Evolutionary conservation across 2,113 vertebrate genomes (phyloP), one percentile per base, ranked within the genome.

Genomic region (Morone chrysops): DNA sequence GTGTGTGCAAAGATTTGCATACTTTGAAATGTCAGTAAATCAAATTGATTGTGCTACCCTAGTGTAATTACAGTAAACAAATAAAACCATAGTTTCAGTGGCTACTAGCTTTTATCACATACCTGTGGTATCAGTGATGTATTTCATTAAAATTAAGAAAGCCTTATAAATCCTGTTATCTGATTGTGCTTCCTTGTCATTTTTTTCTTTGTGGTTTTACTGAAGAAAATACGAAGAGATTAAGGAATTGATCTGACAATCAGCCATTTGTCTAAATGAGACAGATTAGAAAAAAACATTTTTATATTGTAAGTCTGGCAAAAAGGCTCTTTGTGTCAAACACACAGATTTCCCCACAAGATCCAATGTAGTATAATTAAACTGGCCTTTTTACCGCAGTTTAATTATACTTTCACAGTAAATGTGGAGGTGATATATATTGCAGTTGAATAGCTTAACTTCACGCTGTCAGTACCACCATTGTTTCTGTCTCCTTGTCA

Each of bases 401-500:
- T 22, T 71, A 86, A 74, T 63, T 85, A 77, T 70, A 63, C 61
- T 75, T 60, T 53, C 17, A n/a, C 13, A 16, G 22, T 79, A 2
- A 18, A 8, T 69, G 69, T 71, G 16, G 22, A 38, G n/a, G 14
- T 70, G 47, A 79, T 78, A 47, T 78, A 47, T 80, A 82, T 61
- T 20, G 38, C 69, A 43, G 63, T 25, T 73, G 47, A 73, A 72
- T 83, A n/a, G 8, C 31, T 47, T 50, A 74, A 72, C 45, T 0
- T 56, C 50, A 38, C 70, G 57, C 65, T 75, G 40, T 22, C 36
- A 14, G 20, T 6, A 38, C 76, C 84, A 57, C 77, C 18, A 84
- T 88, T 81, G 89, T 90, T 68, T 80, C 4, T 0, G 3, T 65
- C 14, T 83, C 78, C 65, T 68, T 82, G 38, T 86, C 74, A 66